phyloP scores from a whole-genome alignment of 2,888 invertebrate species.

The Anthophora plumipes region DNA sequence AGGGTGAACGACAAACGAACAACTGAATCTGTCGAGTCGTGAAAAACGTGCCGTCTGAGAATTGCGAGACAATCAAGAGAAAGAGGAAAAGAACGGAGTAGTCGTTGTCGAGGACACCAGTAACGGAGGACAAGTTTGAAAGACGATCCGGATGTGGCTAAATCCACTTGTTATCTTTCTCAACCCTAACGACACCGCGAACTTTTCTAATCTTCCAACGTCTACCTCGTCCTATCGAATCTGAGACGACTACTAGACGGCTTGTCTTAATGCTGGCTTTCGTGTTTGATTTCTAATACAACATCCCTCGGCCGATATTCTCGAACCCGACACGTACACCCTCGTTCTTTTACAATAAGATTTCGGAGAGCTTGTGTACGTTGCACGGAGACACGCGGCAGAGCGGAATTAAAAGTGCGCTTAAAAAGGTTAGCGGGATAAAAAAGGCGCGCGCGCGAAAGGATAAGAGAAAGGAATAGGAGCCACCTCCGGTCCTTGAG shows the following conservation, averaged over 20 bases:
- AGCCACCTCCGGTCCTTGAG: conserved; percentile 83
- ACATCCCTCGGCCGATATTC: not conserved
- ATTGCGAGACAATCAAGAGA: conserved; percentile 27
- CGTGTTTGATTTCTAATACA: not conserved
- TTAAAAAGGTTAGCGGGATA: conserved; percentile 82
- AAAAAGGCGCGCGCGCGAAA: conserved; percentile 82
- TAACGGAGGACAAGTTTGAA: conserved; percentile 65
- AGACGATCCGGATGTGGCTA: conserved; percentile 72
- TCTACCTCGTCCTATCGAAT: not conserved
- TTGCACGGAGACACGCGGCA: conserved; percentile 66
- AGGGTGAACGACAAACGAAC: conserved; percentile 47
- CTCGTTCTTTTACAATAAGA: conserved; percentile 19
- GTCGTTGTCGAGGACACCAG: conserved; percentile 44
- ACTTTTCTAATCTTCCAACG: conserved; percentile 37
- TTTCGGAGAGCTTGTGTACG: conserved; percentile 30
- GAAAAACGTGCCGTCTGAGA: conserved; percentile 33
- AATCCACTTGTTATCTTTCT: conserved; percentile 61
- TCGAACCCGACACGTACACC: not conserved
- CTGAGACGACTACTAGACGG: not conserved
- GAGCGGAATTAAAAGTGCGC: conserved; percentile 80
- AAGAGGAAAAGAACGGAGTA: conserved; percentile 47
- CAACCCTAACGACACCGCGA: conserved; percentile 18
- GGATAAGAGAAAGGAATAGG: conserved; percentile 85
- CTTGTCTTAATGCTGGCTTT: not conserved
- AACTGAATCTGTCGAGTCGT: conserved; percentile 29